Evolutionary conservation across 2,113 vertebrate species (phyloP), one percentile per base, ranked within the genome.

Genomic region (Capreolus pygargus): DNA sequence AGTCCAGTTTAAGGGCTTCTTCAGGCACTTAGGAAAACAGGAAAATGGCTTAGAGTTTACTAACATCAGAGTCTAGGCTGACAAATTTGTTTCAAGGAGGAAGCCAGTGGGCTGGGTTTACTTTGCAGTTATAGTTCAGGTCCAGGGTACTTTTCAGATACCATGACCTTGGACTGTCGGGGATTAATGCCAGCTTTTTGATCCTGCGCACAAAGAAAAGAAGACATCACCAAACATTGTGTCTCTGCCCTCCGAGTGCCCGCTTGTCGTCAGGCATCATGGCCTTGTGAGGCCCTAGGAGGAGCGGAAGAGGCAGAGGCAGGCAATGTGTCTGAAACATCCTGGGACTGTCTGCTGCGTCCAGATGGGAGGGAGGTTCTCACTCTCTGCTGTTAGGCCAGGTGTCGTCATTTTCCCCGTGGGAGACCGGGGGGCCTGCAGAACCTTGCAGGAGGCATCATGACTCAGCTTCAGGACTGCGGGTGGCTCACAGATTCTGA

Each of bases 191-290:
- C 52, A 60, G 33, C 43, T 33, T 39, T 64, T 47, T 36, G 16
- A 70, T 39, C n/a, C 36, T 7, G 6, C 2, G 27, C 28, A 30
- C 54, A 45, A 27, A 58, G 52, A n/a, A 19, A 30, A 47, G 67
- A 78, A 55, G 57, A 43, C 52, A 7, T 9, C 64, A 61, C 28
- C 5, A 23, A 28, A 52, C 45, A 33, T 64, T 23, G 11, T 13
- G 12, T 7, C n/a, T 74, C 30, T 25, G 0, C 15, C 25, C 33
- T 30, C 12, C 9, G 23, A 55, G 54, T 33, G 54, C 15, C 36
- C 7, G 6, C 36, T 64, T 21, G 19, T 36, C 47, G 2, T 23
- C 30, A 45, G 36, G 9, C 1, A 0, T 54, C 39, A 1, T 0
- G 25, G 19, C 76, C n/a, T 54, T 28, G 27, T 15, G 19, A 36